Evolutionary conservation across 2,113 vertebrate species (phyloP).

Genomic region (Peromyscus leucopus): DNA sequence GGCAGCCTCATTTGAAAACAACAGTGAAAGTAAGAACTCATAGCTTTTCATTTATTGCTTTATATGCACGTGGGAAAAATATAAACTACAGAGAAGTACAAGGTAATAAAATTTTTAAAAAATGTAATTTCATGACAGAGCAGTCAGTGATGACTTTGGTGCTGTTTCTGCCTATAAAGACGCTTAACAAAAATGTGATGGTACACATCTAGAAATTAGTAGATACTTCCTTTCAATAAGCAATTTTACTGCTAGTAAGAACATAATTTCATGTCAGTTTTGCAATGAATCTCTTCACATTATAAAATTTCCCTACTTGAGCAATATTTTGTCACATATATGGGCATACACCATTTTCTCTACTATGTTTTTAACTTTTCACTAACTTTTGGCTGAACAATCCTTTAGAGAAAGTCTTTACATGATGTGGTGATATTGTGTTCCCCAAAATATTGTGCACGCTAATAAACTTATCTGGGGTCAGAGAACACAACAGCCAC

Average conservation of each 20-base stretch:
- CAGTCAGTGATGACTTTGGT: neutral
- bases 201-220: neutral
- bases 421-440: neutral
- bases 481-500: no score
- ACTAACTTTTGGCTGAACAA: neutral
- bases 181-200: neutral
- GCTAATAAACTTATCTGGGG: no score
- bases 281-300: constrained; percentile 13
- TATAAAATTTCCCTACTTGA: neutral
- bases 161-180: neutral
- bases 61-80: neutral
- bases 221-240: neutral
- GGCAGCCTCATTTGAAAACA: neutral
- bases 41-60: constrained; percentile 2
- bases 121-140: constrained; percentile 13
- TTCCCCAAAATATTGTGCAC: no score
- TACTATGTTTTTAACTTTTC: neutral
- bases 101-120: constrained; percentile 7
- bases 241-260: neutral
- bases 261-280: neutral
- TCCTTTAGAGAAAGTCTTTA: neutral
- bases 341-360: constrained; percentile 14
- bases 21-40: neutral
- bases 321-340: constrained; percentile 20
- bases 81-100: neutral